phyloP scores from a whole-genome alignment of 2,888 invertebrate species.

The Pelosia muscerda region DNA sequence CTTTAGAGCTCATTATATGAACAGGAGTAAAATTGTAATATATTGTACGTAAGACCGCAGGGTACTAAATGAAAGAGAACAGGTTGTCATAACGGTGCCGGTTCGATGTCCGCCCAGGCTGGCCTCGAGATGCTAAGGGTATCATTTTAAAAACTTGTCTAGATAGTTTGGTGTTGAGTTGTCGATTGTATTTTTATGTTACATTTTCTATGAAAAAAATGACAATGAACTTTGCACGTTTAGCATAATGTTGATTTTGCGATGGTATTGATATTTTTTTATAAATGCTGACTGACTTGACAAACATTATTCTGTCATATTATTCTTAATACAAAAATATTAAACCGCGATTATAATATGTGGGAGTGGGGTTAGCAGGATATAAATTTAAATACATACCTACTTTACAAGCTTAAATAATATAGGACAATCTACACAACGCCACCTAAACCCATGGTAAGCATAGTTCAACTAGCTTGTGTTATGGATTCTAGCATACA shows the following conservation, averaged over 20 bases:
- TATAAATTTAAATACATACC: too few species aligned
- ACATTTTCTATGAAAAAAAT: not conserved
- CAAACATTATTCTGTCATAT: too few species aligned
- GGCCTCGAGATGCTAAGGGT: constrained; percentile 41
- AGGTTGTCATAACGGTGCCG: constrained; percentile 61
- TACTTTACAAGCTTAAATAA: too few species aligned
- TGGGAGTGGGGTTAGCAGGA: too few species aligned
- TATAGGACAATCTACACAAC: too few species aligned
- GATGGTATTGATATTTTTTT: not conserved
- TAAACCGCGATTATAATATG: too few species aligned
- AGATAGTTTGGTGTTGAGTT: constrained; percentile 24
- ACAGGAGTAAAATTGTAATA: constrained; percentile 41
- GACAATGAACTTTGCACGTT: not conserved
- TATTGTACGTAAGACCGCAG: constrained; percentile 44
- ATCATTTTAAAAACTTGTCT: constrained; percentile 35
- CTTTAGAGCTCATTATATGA: constrained; percentile 35
- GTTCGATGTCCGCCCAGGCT: constrained; percentile 56
- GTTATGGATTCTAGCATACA: too few species aligned
- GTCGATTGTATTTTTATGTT: not conserved
- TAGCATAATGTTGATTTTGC: not conserved
- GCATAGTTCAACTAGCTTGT: too few species aligned
- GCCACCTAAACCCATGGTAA: too few species aligned
- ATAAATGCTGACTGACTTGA: too few species aligned
- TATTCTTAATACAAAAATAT: too few species aligned
- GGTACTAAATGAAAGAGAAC: constrained; percentile 53